A percentile compares a stretch with the other conserved stretches of the same genome.
Conservation (phyloP, 1,140 invertebrate genomes). For the Apis mellifera region DNA sequence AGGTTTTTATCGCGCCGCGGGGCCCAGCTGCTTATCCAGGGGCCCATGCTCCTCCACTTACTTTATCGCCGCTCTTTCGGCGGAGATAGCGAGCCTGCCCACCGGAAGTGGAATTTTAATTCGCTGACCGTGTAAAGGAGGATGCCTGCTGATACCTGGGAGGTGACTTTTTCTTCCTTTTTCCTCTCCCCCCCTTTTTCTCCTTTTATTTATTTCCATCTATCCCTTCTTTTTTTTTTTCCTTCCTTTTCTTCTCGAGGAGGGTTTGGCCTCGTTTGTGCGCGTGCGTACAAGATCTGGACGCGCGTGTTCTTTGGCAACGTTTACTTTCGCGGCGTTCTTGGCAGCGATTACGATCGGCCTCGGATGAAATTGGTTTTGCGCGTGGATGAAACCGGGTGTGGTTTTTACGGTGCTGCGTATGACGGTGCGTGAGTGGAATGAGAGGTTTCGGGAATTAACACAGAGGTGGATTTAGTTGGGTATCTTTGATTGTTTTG, state of each 20-base stretch:
- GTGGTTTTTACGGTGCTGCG: neutral
- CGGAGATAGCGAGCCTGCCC: conserved; percentile 40
- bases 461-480: too few species aligned
- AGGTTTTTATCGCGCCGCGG: conserved; percentile 63
- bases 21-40: conserved; percentile 70
- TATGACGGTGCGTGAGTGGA: neutral
- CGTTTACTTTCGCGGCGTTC: neutral
- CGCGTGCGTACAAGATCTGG: too few species aligned
- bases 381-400: neutral
- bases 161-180: neutral
- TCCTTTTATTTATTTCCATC: too few species aligned
- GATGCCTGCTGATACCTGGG: conserved; percentile 18
- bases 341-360: neutral
- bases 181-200: neutral
- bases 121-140: conserved; percentile 24
- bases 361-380: neutral
- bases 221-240: neutral
- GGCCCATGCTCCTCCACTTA: conserved; percentile 26
- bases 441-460: neutral
- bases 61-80: conserved; percentile 43
- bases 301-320: neutral
- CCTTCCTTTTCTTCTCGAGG: too few species aligned
- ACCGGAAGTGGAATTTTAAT: conserved; percentile 50
- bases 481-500: too few species aligned
- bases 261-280: neutral